Base-by-base conservation (phyloP, 2,113 vertebrate species). In the Haliaeetus leucogaster region DNA sequence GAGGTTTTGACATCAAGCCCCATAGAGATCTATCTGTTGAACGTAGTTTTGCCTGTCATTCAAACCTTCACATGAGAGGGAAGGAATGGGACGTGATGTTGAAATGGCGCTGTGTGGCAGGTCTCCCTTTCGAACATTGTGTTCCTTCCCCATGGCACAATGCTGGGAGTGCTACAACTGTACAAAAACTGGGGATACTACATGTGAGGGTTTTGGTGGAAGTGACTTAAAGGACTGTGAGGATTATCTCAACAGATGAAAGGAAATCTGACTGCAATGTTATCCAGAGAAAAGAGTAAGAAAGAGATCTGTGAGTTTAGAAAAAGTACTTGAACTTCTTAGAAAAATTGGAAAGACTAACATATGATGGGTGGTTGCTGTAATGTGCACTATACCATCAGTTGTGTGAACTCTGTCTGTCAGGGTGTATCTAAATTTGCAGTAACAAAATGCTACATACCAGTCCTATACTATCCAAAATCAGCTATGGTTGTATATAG, bases 1-100 rank as follows among this genome's bases (percentile, higher is more conserved):
- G 36, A 65, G 18, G 20, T 50, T 3, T 36, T 18, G 62, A 18
- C 15, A 18, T 2, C 71, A 17, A 4, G 9, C 6, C 22, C 2
- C 1, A 0, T 6, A 2, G 0, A 4, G 36, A 13, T 15, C 32
- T 50, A 4, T n/a, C n/a, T 34, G 29, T 2, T 16, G 48, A 50
- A 30, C 5, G 14, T 5, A 5, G 15, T 13, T 19, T 15, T 72
- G 8, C 66, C 82, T 20, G 9, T 27, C 13, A 10, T 48, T 36
- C 47, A 42, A 45, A 11, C 30, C 48, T 7, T 26, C n/a, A 2
- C 3, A 20, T 1, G 30, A 14, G 30, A 50, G 30, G 43, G 53
- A 2, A 53, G 65, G 25, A 25, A 1, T 2, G 13, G 62, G 42
- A 48, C 32, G 42, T 11, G 1, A 9, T 12, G 1, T 3, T 5